Base-by-base conservation (phyloP, 2,797 vertebrate species). In the Cryptoblepharus egeriae region DNA sequence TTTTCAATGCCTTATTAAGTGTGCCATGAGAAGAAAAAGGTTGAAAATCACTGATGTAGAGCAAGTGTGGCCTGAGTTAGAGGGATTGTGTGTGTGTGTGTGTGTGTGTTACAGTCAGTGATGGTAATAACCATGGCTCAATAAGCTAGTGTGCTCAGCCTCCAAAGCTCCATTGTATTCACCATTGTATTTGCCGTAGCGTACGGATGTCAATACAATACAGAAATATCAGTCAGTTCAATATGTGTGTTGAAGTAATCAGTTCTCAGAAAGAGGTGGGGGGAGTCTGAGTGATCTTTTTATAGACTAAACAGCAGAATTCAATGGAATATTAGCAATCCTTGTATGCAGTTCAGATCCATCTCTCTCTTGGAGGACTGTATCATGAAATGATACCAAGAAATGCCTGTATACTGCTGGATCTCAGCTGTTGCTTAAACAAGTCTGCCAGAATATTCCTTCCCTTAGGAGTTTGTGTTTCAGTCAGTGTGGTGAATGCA, bases 231-330 rank as follows among this genome's bases (percentile, higher is more conserved):
- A 16, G n/a, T n/a, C 49, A 5, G 45, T 49, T 15, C 49, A 52
- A 52, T 52, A 15, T 52, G 49, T 52, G 49, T 52, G 49, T 16
- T 52, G 49, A 52, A 52, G 49, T 30, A 57, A 67, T 67, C 67
- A 58, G 60, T 79, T 71, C 70, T 82, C 73, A 82, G 74, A 55
- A 69, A 70, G 67, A 49, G 58, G 69, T 45, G 57, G 42, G 9
- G 39, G 39, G 39, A 42, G 39, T 28, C 49, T 63, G 20, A 57
- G 1, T 24, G 64, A 79, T 45, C 13, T 83, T 72, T 77, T 73
- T 28, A 83, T 58, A 83, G 20, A 42, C 60, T 45, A 57, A 78
- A 65, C 75, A 83, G 68, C 75, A 75, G 32, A 49, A 64, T 68
- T 79, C 63, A 75, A 5, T 84, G 77, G 26, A 12, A 37, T 68